Evolutionary conservation across 1,140 invertebrate species (phyloP).

Genomic region (Drosophila quadrilineata): DNA sequence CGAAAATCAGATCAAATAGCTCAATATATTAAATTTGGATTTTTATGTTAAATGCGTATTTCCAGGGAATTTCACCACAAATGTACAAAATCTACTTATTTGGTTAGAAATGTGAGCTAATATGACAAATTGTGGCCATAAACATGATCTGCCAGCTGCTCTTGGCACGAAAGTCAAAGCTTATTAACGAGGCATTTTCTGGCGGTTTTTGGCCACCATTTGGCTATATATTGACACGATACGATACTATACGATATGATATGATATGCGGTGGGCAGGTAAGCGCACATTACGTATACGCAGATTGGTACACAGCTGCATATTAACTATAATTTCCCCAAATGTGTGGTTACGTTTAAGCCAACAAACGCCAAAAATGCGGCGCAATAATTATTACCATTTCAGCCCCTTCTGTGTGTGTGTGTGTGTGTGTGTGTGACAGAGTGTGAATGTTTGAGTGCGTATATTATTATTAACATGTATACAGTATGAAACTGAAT

Average conservation of each 20-base stretch:
- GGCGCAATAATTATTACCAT: constrained; percentile 54
- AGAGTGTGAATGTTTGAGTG: constrained; percentile 18
- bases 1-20: not conserved
- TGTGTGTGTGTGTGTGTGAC: constrained; percentile 8
- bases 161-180: too few relatives aligned
- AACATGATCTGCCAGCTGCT: too few relatives aligned
- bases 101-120: too few relatives aligned
- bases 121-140: too few relatives aligned
- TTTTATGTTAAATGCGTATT: too few relatives aligned
- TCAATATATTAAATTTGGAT: not conserved
- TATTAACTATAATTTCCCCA: constrained; percentile 76
- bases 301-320: constrained; percentile 58
- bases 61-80: too few relatives aligned
- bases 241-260: too few relatives aligned
- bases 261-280: constrained; percentile 15
- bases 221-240: too few relatives aligned
- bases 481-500: constrained; percentile 42
- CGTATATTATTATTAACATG: constrained; percentile 65
- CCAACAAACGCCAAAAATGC: constrained; percentile 68
- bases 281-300: constrained; percentile 9
- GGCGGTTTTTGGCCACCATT: too few relatives aligned
- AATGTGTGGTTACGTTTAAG: constrained; percentile 72
- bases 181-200: too few relatives aligned
- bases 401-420: not conserved
- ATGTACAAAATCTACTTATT: too few relatives aligned